phyloP scores from a whole-genome alignment of 2,113 vertebrate species.

The Cyanoliseus patagonus region DNA sequence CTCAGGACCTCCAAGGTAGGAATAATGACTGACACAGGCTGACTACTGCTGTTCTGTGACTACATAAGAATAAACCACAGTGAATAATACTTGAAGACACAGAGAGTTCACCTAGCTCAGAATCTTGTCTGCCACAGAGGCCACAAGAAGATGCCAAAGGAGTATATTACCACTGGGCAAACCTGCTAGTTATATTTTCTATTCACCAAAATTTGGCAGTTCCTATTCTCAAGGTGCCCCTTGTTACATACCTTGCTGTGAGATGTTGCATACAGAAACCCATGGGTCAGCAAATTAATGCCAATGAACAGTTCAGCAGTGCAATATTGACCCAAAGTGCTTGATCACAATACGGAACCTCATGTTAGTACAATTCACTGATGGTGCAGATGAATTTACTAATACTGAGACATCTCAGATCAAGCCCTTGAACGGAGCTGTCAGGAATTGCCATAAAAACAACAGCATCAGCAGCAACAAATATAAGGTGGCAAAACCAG shows the following conservation, averaged over 20 bases:
- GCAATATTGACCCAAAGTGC: too few species aligned
- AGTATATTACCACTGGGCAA: background rate
- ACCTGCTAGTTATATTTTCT: background rate
- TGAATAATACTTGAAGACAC: background rate
- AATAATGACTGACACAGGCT: background rate
- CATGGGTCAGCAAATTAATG: background rate
- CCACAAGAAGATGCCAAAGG: background rate
- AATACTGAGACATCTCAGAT: background rate
- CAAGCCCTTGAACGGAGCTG: background rate
- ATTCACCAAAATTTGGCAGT: background rate
- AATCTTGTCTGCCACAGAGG: background rate
- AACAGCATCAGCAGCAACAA: background rate
- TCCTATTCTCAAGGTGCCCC: background rate
- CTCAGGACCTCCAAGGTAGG: accelerated
- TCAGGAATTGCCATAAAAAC: background rate
- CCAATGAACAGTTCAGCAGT: background rate
- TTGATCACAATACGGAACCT: background rate
- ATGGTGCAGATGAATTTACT: background rate
- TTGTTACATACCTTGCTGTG: background rate
- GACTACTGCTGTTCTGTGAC: too few species aligned
- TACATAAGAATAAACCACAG: background rate
- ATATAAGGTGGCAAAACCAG: background rate
- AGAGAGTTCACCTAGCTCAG: background rate
- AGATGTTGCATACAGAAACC: background rate
- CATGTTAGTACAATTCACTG: background rate